Percentiles rank a stretch among this genome's conserved stretches.
phyloP scores from a whole-genome alignment of 2,888 invertebrate species.

The Drosophila austrosaltans region DNA sequence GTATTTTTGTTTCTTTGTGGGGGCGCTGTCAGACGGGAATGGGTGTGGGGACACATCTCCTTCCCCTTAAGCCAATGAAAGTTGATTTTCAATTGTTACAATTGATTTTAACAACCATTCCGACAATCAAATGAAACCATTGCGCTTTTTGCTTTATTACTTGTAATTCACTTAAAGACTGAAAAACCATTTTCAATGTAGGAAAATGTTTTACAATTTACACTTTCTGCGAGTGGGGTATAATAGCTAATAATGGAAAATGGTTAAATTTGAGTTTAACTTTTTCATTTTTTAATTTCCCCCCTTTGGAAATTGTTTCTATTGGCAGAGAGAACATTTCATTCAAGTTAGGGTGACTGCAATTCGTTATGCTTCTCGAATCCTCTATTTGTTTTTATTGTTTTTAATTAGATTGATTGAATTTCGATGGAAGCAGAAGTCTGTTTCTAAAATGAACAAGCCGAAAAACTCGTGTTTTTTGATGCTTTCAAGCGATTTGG shows the following conservation, averaged over 20 bases:
- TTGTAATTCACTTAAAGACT: slow-evolving; percentile 48
- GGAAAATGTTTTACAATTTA: slow-evolving; percentile 12
- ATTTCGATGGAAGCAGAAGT: slow-evolving; percentile 41
- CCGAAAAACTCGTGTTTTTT: slow-evolving; percentile 40
- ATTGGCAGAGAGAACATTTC: too few relatives aligned
- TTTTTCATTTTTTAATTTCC: too few relatives aligned
- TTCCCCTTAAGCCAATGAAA: slow-evolving; percentile 5
- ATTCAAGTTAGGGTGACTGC: not conserved
- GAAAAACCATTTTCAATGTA: slow-evolving; percentile 28
- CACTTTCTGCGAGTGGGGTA: not conserved
- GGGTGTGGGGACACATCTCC: slow-evolving; percentile 15
- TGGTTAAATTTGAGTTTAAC: too few relatives aligned
- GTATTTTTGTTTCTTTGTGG: slow-evolving; percentile 36
- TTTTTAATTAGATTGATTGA: slow-evolving; percentile 77
- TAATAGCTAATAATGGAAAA: not conserved
- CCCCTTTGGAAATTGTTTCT: too few relatives aligned
- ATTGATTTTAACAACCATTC: slow-evolving; percentile 55
- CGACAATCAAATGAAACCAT: slow-evolving; percentile 70
- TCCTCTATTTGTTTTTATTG: slow-evolving; percentile 55
- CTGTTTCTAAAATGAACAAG: slow-evolving; percentile 24
- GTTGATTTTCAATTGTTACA: slow-evolving; percentile 71
- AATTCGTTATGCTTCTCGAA: not conserved
- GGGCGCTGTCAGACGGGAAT: slow-evolving; percentile 27
- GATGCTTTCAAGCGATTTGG: slow-evolving; percentile 18
- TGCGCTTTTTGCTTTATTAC: slow-evolving; percentile 53